phyloP scores from a whole-genome alignment of 1,140 invertebrate species.

The Leptonema lineaticorne region DNA sequence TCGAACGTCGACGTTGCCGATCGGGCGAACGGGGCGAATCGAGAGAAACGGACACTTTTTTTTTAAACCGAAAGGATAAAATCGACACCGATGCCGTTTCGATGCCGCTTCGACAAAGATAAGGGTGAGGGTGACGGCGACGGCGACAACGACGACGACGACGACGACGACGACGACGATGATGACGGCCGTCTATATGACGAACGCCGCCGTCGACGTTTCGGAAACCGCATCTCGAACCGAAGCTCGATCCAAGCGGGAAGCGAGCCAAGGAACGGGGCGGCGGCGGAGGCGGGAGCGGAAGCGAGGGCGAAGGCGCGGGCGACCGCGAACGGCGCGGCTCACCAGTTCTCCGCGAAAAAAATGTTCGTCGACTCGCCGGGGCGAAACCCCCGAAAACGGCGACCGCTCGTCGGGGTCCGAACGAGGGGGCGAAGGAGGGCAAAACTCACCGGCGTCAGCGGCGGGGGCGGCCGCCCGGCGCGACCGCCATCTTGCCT shows the following conservation, averaged over 20 bases:
- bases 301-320: neutral
- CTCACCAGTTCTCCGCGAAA: neutral
- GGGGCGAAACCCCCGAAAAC: neutral
- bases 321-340: neutral
- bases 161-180: neutral
- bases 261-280: neutral
- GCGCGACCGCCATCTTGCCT: slow-evolving; percentile 23
- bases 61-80: neutral
- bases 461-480: slow-evolving; percentile 23
- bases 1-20: neutral
- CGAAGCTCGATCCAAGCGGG: neutral
- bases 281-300: neutral
- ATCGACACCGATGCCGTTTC: neutral
- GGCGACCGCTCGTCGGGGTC: neutral
- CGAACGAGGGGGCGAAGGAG: neutral
- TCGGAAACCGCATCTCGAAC: neutral
- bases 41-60: neutral
- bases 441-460: neutral
- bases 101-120: neutral
- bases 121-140: neutral
- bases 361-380: too few relatives aligned
- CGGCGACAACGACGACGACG: neutral
- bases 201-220: neutral
- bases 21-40: neutral
- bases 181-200: neutral